Evolutionary conservation across 2,888 invertebrate species (phyloP).

Genomic region (Gortyna flavago): DNA sequence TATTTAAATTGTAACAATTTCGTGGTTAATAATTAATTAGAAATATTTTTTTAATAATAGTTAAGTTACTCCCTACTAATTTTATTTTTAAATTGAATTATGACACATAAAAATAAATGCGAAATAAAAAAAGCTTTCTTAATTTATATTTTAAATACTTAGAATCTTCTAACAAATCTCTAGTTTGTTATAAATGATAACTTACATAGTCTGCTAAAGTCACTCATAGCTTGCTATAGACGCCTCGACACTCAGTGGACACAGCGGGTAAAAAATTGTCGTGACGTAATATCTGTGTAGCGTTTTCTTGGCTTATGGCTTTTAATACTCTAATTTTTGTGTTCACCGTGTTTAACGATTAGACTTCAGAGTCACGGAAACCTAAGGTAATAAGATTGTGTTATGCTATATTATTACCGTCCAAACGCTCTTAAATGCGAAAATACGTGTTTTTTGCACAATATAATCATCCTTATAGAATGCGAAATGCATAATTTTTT

Average conservation of each 20-base stretch:
- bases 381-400: no score
- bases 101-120: not conserved
- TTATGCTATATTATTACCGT: no score
- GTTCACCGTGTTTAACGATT: no score
- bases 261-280: not conserved
- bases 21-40: not conserved
- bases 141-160: slow-evolving; percentile 6
- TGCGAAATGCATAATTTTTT: no score
- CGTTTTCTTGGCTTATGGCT: not conserved
- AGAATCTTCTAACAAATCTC: slow-evolving; percentile 2
- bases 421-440: no score
- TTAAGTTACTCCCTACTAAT: not conserved
- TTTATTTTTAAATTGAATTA: not conserved
- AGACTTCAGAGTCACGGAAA: no score
- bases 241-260: slow-evolving; percentile 20
- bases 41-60: not conserved
- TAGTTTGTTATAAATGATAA: slow-evolving; percentile 12
- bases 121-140: slow-evolving; percentile 15
- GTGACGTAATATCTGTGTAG: no score
- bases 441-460: no score
- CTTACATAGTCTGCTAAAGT: slow-evolving; percentile 36
- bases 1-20: not conserved
- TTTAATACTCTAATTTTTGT: no score
- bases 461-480: no score
- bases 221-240: slow-evolving; percentile 54